These are phyloP conservation scores for Bubo scandiacus DNA, from an alignment of 2,113 vertebrate genomes.

Conservation along the genomic window DNA sequence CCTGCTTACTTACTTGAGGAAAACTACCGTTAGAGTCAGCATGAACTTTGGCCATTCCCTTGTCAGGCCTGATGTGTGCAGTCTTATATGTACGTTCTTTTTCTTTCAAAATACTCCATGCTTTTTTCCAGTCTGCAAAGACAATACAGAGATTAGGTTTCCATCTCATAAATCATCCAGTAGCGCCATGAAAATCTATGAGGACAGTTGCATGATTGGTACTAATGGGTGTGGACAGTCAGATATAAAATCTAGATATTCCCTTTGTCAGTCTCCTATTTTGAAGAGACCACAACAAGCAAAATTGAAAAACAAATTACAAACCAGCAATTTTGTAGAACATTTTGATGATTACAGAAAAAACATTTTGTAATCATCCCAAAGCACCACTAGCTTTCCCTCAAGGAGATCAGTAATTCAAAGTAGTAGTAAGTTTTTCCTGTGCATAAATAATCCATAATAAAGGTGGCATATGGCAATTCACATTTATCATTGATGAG, in stretches of 20 bases:
- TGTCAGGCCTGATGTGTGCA: neutral
- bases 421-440: slow-evolving; percentile 40
- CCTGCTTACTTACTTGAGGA: neutral
- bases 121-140: neutral
- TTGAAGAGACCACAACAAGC: neutral
- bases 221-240: neutral
- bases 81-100: neutral
- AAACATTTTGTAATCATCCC: slow-evolving; percentile 26
- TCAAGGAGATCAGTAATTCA: slow-evolving; percentile 55
- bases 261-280: neutral
- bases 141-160: neutral
- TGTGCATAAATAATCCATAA: slow-evolving; percentile 39
- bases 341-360: slow-evolving; percentile 11
- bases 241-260: neutral
- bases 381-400: neutral
- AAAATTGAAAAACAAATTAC: slow-evolving; percentile 42
- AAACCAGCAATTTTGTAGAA: slow-evolving; percentile 22
- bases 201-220: neutral
- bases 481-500: slow-evolving; percentile 47
- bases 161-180: neutral
- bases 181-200: neutral
- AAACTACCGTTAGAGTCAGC: neutral
- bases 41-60: neutral
- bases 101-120: neutral
- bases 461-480: slow-evolving; percentile 35